Evolutionary conservation across 1,140 invertebrate species (phyloP), one percentile per base, ranked within the genome.

Genomic region (Penaeus indicus): DNA sequence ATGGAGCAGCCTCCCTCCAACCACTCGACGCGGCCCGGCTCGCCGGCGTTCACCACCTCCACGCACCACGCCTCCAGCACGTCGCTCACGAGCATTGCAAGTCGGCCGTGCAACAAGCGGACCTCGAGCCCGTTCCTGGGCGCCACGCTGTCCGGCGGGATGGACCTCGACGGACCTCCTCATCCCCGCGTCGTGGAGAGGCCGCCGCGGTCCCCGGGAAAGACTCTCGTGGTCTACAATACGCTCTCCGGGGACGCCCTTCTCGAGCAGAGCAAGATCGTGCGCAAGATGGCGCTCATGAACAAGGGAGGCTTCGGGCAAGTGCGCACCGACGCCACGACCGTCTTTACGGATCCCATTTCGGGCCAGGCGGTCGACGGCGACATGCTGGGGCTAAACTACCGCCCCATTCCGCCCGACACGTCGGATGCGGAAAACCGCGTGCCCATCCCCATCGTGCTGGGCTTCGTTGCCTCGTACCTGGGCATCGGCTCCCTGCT

Each of bases 191-290:
- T 32, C 13, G 67, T 67, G 82, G 64, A 77, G 2, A 32, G 69
- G 54, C 78, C 79, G 18, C 85, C 86, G n/a, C 77, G 82, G 27
- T 89, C 90, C 21, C 72, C 89, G 27, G 90, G 90, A 3, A 91
- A 91, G 64, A 91, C 90, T 7, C 63, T 91, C 32, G 89, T 91
- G 1, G 90, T 91, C n/a, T 91, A 91, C 62, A 91, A 91, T 61
- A 91, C 90, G 32, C 84, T 91, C 61, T 90, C 89, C 8, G 90
- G 90, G 19, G 90, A 91, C 54, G 90, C 90, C 25, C 78, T 91
- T 13, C 81, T 88, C 2, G 88, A 91, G 75, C 90, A 91, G 77
- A 91, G 88, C 47, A 91, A 90, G 84, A 78, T 91, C 42, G 85
- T 85, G 22, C 54, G 86, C 19, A 91, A 77, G 67, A 91, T 90